Base-by-base conservation (phyloP, 2,797 vertebrate genomes). In the Xenentodon cancila region DNA sequence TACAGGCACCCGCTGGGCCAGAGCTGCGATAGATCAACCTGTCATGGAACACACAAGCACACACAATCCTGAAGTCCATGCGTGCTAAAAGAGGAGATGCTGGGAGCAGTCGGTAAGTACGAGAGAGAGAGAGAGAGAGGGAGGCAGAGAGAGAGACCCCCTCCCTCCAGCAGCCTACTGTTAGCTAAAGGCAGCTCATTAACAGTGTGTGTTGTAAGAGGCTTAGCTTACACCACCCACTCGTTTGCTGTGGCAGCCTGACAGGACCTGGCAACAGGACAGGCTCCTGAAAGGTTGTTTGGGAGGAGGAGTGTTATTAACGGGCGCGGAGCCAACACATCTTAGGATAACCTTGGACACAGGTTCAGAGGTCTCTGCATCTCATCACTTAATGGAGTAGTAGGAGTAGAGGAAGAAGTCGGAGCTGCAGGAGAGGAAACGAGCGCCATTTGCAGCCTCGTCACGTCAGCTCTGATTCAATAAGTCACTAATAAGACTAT, bases 121-220 rank as follows among this genome's bases (percentile, higher is more conserved):
- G 42, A 75, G 73, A 55, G 58, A 68, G 56, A 68, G 49, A 70
- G 61, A 75, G 72, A 80, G 57, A 74, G 73, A 68, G 79, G 71
- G 21, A 64, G 58, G 43, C n/a, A n/a, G n/a, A n/a, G 68, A 74
- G 73, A 68, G 79, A 72, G 21, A 64, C 79, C 73, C 51, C 25
- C 55, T 50, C 15, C 57, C 64, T 17, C 56, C 30, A 18, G 27
- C 52, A 79, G 77, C 75, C 80, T 84, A 70, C 73, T 78, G 86
- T 87, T 84, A 83, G 85, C 86, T 88, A 88, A 89, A 87, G 83
- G 85, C 86, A 86, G 83, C 88, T 87, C 87, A 89, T 92, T 90
- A 90, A 80, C 84, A 64, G 80, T 81, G 80, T 77, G 81, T 78
- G 64, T 62, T 50, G 80, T 84, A 55, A 90, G 88, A 84, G 73